These are phyloP conservation scores for Acrobasis repandana DNA, from an alignment of 2,888 invertebrate genomes.

Conservation along the genomic window DNA sequence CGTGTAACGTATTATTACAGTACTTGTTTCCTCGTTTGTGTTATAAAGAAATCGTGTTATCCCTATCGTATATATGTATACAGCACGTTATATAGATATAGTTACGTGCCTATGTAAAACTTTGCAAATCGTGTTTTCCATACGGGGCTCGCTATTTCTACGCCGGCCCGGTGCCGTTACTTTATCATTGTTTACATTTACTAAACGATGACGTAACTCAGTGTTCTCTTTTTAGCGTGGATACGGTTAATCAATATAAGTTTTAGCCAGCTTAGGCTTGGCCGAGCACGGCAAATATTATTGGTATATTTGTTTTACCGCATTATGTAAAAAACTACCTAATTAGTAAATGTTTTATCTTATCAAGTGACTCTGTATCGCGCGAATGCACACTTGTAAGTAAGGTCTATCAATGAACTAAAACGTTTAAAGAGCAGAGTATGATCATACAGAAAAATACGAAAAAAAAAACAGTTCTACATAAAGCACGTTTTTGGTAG, in stretches of 20 bases:
- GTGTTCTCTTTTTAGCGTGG: neutral
- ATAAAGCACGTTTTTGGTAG: too few relatives aligned
- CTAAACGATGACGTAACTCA: slow-evolving; percentile 9
- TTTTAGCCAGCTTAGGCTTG: slow-evolving; percentile 6
- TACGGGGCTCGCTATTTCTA: neutral
- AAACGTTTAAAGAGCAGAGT: too few relatives aligned
- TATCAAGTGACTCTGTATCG: too few relatives aligned
- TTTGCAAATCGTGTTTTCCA: slow-evolving; percentile 5
- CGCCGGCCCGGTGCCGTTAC: slow-evolving; percentile 12
- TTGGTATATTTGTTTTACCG: slow-evolving; percentile 2
- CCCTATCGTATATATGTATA: neutral
- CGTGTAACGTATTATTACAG: neutral
- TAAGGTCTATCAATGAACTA: too few relatives aligned
- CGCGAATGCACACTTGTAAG: too few relatives aligned
- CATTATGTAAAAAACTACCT: too few relatives aligned
- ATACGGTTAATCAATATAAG: slow-evolving; percentile 10
- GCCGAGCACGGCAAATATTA: neutral
- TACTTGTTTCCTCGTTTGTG: neutral
- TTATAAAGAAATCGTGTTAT: neutral
- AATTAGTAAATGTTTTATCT: too few relatives aligned
- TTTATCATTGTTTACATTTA: slow-evolving; percentile 14
- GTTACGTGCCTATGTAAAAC: neutral
- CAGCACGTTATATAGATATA: neutral
- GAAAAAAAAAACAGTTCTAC: too few relatives aligned
- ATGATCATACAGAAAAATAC: too few relatives aligned